These are phyloP conservation scores for Salticus scenicus DNA, from an alignment of 2,888 invertebrate genomes.

Conservation along the genomic window DNA sequence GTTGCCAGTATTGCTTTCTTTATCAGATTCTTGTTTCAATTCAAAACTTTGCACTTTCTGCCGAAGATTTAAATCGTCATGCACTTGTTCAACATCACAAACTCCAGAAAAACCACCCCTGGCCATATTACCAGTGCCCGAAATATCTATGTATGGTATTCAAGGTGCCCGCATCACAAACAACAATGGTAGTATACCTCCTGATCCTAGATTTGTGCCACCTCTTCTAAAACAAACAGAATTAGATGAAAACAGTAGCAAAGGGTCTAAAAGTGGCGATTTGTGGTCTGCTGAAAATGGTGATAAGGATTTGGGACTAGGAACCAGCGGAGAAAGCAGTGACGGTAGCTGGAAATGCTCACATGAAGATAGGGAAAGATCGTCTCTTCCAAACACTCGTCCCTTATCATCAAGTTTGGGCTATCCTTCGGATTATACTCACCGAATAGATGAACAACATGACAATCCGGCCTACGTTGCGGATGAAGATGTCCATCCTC, in stretches of 20 bases:
- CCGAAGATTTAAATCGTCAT: constrained; percentile 30
- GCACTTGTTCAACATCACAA: background rate
- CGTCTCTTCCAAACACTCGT: constrained; percentile 10
- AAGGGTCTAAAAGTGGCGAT: constrained; percentile 67
- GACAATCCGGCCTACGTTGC: constrained; percentile 50
- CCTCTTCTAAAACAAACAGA: background rate
- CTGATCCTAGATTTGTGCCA: constrained; percentile 18
- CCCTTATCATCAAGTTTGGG: constrained; percentile 4
- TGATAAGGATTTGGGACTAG: constrained; percentile 85
- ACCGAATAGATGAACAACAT: constrained; percentile 46
- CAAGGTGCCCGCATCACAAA: constrained; percentile 5
- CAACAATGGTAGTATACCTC: constrained; percentile 12
- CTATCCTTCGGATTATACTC: background rate
- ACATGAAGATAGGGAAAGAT: constrained; percentile 41
- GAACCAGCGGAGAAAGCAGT: constrained; percentile 89
- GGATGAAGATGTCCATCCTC: constrained; percentile 40
- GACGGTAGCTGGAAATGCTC: constrained; percentile 77
- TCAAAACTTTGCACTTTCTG: constrained; percentile 43
- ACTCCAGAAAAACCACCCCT: constrained; percentile 48
- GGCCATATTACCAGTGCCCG: constrained; percentile 23
- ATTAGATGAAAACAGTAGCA: constrained; percentile 62
- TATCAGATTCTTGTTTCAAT: constrained; percentile 71
- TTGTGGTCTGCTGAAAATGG: constrained; percentile 68
- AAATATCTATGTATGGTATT: constrained; percentile 14
- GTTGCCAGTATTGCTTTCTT: constrained; percentile 81